phyloP scores from a whole-genome alignment of 2,113 vertebrate genomes.

The Aplodontia rufa region DNA sequence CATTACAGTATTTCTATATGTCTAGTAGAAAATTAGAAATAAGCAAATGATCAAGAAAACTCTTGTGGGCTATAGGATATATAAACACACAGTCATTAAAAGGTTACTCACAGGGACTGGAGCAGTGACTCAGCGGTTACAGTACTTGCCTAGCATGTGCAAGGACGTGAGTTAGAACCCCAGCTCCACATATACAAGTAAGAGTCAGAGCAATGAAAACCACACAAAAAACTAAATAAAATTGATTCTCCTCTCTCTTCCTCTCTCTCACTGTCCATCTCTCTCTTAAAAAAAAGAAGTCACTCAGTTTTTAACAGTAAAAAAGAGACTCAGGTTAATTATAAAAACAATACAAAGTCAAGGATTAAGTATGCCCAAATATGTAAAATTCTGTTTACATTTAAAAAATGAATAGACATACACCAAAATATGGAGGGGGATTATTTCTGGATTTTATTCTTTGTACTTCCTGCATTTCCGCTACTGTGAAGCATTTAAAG shows the following conservation, averaged over 20 bases:
- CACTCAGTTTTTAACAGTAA: not conserved
- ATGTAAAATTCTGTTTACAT: not conserved
- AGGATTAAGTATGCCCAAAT: not conserved
- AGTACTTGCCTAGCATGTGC: too few species aligned
- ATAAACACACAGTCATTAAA: not conserved
- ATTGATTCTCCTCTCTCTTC: too few species aligned
- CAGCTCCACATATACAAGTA: too few species aligned
- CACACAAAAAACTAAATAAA: too few species aligned
- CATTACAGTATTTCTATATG: not conserved
- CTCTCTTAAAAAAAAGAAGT: too few species aligned
- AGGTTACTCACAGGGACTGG: not conserved
- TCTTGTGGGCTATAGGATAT: not conserved
- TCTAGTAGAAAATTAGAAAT: not conserved
- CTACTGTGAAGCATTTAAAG: not conserved
- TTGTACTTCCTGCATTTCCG: not conserved
- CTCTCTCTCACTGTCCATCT: too few species aligned
- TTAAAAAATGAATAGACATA: not conserved
- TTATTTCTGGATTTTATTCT: constrained; percentile 8
- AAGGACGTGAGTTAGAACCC: too few species aligned
- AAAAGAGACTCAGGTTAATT: not conserved
- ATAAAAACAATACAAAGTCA: not conserved
- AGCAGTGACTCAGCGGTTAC: too few species aligned
- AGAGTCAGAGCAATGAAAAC: too few species aligned
- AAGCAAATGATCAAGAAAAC: not conserved
- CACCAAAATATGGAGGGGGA: not conserved